phyloP scores from a whole-genome alignment of 2,888 invertebrate genomes.

The Linnaemya tessellans region DNA sequence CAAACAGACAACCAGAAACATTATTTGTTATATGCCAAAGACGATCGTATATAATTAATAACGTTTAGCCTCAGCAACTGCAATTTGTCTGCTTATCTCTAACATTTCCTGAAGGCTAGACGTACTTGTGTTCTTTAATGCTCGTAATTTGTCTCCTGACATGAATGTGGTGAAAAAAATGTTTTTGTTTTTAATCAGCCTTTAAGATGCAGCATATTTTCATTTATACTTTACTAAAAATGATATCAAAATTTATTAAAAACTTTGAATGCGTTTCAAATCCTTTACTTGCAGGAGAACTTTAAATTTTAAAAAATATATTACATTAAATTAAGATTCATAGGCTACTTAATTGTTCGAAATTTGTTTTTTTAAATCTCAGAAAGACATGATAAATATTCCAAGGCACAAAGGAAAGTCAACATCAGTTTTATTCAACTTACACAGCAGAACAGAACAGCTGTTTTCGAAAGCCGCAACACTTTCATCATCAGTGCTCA shows the following conservation, averaged over 20 bases:
- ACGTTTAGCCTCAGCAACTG: not conserved
- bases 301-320: too few species aligned
- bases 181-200: not conserved
- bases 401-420: too few species aligned
- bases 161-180: not conserved
- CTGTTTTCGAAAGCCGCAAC: too few species aligned
- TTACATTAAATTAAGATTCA: too few species aligned
- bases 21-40: not conserved
- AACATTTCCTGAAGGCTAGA: not conserved
- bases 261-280: not conserved
- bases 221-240: not conserved
- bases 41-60: slow-evolving; percentile 8
- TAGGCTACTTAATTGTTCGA: too few species aligned
- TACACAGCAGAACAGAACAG: too few species aligned
- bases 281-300: not conserved
- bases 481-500: too few species aligned
- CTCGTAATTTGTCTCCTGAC: not conserved
- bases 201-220: not conserved
- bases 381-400: too few species aligned
- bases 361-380: too few species aligned
- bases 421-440: too few species aligned
- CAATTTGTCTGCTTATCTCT: not conserved
- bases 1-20: not conserved
- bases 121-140: not conserved
- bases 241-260: not conserved